Conservation (phyloP, 2,113 vertebrate species). For the Tringa solitaria region DNA sequence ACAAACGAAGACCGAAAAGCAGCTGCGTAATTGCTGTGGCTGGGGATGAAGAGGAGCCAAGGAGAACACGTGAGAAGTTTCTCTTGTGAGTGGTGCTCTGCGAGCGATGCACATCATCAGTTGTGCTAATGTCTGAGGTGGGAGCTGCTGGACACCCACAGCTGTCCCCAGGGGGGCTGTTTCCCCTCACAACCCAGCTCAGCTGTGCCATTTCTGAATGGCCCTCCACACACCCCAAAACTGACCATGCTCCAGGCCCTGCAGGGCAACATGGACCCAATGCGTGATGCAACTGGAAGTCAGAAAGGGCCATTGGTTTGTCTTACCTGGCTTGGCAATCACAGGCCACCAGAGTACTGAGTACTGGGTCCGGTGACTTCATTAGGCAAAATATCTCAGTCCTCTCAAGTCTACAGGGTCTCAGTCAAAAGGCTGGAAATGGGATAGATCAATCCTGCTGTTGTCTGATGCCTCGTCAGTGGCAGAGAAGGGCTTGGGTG, state of each 20-base stretch:
- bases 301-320: not conserved
- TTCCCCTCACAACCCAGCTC: not conserved
- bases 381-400: not conserved
- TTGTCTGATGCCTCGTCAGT: not conserved
- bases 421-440: not conserved
- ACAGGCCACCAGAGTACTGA: not conserved
- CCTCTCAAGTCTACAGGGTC: not conserved
- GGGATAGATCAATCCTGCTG: not conserved
- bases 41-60: conserved; percentile 16
- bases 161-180: not conserved
- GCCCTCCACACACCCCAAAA: not conserved
- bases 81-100: not conserved
- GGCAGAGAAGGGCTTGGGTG: not conserved
- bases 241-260: not conserved
- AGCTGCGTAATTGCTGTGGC: not conserved
- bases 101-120: accelerated
- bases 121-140: accelerated
- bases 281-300: not conserved
- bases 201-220: not conserved
- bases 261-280: accelerated
- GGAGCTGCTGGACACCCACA: not conserved
- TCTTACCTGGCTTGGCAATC: conserved; percentile 23
- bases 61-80: not conserved
- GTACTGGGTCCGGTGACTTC: accelerated
- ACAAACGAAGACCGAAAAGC: conserved; percentile 5